Base-by-base conservation (phyloP, 2,888 invertebrate genomes). In the Ophonus ardosiacus region DNA sequence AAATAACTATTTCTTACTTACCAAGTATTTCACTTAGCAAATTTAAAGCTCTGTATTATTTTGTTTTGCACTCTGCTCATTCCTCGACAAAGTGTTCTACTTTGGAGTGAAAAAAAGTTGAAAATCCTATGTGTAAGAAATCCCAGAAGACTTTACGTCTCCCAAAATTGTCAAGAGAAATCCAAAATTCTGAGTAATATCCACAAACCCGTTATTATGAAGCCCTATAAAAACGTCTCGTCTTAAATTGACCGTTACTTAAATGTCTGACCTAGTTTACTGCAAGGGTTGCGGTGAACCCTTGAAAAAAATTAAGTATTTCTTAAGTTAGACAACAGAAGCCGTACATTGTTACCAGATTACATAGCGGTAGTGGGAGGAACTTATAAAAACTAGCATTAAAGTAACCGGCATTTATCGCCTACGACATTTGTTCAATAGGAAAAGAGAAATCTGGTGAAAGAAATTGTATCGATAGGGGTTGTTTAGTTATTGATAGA, bases 291-390 rank as follows among this genome's bases (percentile, higher is more conserved):
- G 79, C 17, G 78, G 57, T 21, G 78, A 31, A 57, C 79, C 79
- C 61, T 79, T 31, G 17, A 10, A 57, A 79, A 78, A 79, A 79
- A 79, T 59, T 38, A 79, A 57, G 31, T 31, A 79, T 61, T 57
- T 59, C 17, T 79, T 79, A 24, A 56, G 40, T 57, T 31, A 57
- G 17, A 51, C 51, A 79, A 79, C 43, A 74, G 71, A 74, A 74
- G 71, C 43, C 59, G 31, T 79, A 79, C 59, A 79, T 79, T 79
- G 79, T 79, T 79, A 31, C 24, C 79, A 79, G 78, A 78, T 78
- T 57, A 59, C 59, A 78, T 59, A 61, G 79, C 61, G 59, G 61
- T 61, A 61, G 8, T 24, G n/a, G 21, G 10, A 59, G 21, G 4
- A 31, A n/a, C 59, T 31, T 59, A 79, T 57, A 78, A 59, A 57